Evolutionary conservation across 2,888 invertebrate genomes (phyloP), one percentile per base, ranked within the genome.

Genomic region (Rhyacophila evoluta): DNA sequence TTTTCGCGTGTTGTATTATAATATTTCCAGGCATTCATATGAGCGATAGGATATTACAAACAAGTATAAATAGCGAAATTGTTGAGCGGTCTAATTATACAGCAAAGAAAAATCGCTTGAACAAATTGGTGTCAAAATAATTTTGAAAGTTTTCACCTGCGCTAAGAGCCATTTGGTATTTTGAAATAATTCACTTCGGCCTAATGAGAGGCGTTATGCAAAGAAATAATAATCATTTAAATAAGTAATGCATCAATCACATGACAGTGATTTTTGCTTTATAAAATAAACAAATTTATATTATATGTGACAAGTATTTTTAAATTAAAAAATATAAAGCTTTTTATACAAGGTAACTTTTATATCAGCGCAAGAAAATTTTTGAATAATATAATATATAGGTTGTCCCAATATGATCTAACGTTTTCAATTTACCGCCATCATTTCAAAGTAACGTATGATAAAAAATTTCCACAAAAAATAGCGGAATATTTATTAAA

Each of bases 61-160:
- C 55, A 55, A 55, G 55, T 55, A 55, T 55, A 55, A 55, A 55
- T 55, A 55, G 55, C 55, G 55, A 19, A 55, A 55, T 55, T 19
- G 19, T 55, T 55, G 55, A 55, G 55, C 55, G 15, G 19, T 55
- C 55, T 55, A 55, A 19, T 55, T 55, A 25, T 55, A 55, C 19
- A 55, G 8, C 10, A 55, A 19, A 55, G 25, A 55, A 55, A 55
- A 55, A 55, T 55, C 55, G 55, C 55, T 15, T 55, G 19, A 55
- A 19, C 55, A 55, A 55, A 55, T 55, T 55, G 55, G 55, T 55
- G 55, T 55, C 55, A 55, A 10, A 55, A 55, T 55, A 55, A 55
- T 55, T 55, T 25, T 55, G 55, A 55, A 55, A 10, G 55, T 55
- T 55, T 55, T 55, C 55, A 55, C 55, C 55, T 55, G 55, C 12